Evolutionary conservation across 2,113 vertebrate genomes (phyloP).

Genomic region (Seriola quinqueradiata): DNA sequence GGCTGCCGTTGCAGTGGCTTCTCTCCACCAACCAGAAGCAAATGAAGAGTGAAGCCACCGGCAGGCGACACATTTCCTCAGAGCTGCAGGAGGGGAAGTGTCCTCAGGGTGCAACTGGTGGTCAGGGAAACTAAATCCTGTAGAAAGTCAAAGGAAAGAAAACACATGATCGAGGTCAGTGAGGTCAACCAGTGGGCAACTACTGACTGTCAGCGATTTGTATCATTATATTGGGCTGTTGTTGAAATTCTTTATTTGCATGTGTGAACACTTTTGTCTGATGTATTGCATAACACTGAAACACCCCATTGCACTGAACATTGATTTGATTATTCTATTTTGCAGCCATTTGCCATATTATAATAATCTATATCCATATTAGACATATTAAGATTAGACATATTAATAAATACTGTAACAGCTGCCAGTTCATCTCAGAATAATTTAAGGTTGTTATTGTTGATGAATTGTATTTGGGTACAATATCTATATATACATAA

Average conservation of each 20-base stretch:
- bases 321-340: too few relatives aligned
- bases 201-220: neutral
- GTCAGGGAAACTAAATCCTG: constrained; percentile 32
- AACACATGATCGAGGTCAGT: neutral
- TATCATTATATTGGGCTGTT: neutral
- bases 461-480: too few relatives aligned
- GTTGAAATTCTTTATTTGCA: neutral
- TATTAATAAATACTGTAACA: too few relatives aligned
- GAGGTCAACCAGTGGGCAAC: neutral
- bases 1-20: constrained; percentile 67
- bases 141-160: neutral
- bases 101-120: constrained; percentile 23
- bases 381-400: too few relatives aligned
- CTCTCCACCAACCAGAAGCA: constrained; percentile 75
- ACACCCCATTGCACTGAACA: too few relatives aligned
- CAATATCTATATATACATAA: too few relatives aligned
- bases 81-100: constrained; percentile 32
- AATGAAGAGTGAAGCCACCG: constrained; percentile 76
- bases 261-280: neutral
- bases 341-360: neutral
- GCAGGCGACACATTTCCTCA: constrained; percentile 81
- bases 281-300: neutral
- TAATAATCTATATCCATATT: too few relatives aligned
- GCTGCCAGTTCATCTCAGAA: too few relatives aligned
- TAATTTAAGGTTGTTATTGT: too few relatives aligned